Evolutionary conservation across 2,113 vertebrate species (phyloP), one percentile per base, ranked within the genome.

Genomic region (Pelobates fuscus): DNA sequence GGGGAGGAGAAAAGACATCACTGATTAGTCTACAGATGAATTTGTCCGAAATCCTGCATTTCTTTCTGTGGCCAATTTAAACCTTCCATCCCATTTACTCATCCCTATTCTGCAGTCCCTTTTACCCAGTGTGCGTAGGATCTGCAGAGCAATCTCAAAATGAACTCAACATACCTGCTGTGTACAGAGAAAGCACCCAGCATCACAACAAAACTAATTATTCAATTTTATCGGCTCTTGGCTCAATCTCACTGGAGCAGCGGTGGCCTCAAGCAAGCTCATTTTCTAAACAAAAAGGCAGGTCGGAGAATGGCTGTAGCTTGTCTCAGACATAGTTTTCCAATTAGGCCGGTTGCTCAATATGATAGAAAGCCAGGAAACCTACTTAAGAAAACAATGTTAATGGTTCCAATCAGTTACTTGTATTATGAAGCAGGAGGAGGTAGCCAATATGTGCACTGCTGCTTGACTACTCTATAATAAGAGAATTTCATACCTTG

Each of bases 391-490:
- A 70, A 70, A 37, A 8, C 14, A 1, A 23, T 52, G 26, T 52
- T 70, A 70, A 70, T 58, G 26, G 67, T 54, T 41, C 11, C 20
- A 54, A 25, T 69, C 67, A 55, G 29, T 17, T 52, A 15, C 46
- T 52, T 4, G n/a, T n/a, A n/a, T n/a, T n/a, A 14, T 17, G 5
- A 5, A 5, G 18, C 46, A 52, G 17, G 4, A 52, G 5, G 18
- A 17, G 46, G 18, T 14, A 18, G 11, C 18, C 18, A 52, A 52
- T 17, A 10, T 17, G 5, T 52, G 12, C 46, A n/a, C 18, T 52
- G 46, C 88, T 79, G 88, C n/a, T n/a, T n/a, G n/a, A n/a, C n/a
- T n/a, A 37, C 5, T 37, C 32, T 37, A 37, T 37, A 37, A 37
- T 10, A 5, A 37, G 32, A 10, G 5, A 37, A 37, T 37, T 37